Evolutionary conservation across 2,797 vertebrate species (phyloP).

Genomic region (Danio albolineatus): DNA sequence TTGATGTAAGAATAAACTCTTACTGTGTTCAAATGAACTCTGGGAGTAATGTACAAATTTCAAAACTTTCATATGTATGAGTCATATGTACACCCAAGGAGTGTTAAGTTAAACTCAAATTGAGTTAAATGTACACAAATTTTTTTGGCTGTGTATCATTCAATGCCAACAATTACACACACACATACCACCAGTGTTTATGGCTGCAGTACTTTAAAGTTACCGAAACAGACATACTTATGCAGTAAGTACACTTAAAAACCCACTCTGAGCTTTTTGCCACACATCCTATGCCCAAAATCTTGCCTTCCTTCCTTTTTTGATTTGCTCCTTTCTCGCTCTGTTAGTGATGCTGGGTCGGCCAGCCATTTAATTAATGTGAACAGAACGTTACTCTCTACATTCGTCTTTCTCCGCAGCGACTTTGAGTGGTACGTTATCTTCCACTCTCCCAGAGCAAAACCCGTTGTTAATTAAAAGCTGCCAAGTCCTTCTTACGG

Average conservation of each 20-base stretch:
- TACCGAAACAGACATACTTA: constrained; percentile 9
- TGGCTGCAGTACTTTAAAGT: background rate
- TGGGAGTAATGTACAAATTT: no score
- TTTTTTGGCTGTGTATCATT: no score
- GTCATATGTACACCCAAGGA: no score
- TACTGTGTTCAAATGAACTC: no score
- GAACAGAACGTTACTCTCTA: constrained; percentile 43
- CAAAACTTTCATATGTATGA: no score
- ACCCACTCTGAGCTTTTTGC: constrained; percentile 16
- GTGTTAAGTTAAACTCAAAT: no score
- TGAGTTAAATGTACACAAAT: no score
- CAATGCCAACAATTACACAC: background rate
- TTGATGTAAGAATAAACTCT: no score
- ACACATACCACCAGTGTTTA: background rate
- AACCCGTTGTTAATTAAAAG: constrained; percentile 56
- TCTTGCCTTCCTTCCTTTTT: constrained; percentile 33
- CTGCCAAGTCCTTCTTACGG: constrained; percentile 47
- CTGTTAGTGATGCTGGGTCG: constrained; percentile 34
- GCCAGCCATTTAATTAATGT: constrained; percentile 41
- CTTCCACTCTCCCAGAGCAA: constrained; percentile 50
- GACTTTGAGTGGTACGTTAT: constrained; percentile 51
- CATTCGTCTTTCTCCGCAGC: constrained; percentile 41
- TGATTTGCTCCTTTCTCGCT: constrained; percentile 47
- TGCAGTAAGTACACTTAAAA: constrained; percentile 7
- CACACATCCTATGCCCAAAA: constrained; percentile 26